phyloP scores from a whole-genome alignment of 2,888 invertebrate species.

The Netelia melanura region DNA sequence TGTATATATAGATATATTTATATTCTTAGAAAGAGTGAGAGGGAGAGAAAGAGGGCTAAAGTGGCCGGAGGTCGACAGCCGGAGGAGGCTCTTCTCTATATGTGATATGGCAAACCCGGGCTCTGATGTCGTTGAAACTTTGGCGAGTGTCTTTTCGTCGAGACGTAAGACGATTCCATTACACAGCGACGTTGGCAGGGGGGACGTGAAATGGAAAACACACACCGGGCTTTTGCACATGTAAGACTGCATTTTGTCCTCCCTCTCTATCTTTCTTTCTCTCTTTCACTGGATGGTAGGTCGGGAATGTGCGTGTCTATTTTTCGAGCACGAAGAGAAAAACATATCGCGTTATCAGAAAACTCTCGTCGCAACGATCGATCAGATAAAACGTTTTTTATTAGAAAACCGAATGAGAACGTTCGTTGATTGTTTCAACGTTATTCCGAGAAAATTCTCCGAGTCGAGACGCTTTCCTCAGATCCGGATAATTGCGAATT shows the following conservation, averaged over 20 bases:
- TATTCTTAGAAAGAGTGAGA: neutral
- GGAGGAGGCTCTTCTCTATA: neutral
- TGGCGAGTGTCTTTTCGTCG: constrained; percentile 57
- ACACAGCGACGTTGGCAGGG: neutral
- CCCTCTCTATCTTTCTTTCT: neutral
- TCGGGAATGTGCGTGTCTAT: constrained; percentile 37
- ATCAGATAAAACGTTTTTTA: constrained; percentile 3
- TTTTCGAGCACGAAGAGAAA: constrained; percentile 35
- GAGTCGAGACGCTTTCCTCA: neutral
- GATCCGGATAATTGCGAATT: neutral
- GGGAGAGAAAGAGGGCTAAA: constrained; percentile 3
- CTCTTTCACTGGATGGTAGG: neutral
- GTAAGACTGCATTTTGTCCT: constrained; percentile 39
- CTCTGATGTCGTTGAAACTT: constrained; percentile 61
- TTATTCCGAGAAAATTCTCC: neutral
- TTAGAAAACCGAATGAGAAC: constrained; percentile 14
- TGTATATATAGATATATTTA: constrained; percentile 1
- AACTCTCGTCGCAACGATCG: constrained; percentile 28
- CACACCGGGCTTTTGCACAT: constrained; percentile 37
- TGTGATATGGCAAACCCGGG: neutral
- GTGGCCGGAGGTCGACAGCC: constrained; percentile 43
- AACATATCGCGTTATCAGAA: constrained; percentile 41
- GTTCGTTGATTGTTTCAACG: neutral
- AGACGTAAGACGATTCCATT: constrained; percentile 64
- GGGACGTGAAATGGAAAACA: constrained; percentile 44